phyloP scores from a whole-genome alignment of 2,888 invertebrate genomes.

The Laothoe populi region DNA sequence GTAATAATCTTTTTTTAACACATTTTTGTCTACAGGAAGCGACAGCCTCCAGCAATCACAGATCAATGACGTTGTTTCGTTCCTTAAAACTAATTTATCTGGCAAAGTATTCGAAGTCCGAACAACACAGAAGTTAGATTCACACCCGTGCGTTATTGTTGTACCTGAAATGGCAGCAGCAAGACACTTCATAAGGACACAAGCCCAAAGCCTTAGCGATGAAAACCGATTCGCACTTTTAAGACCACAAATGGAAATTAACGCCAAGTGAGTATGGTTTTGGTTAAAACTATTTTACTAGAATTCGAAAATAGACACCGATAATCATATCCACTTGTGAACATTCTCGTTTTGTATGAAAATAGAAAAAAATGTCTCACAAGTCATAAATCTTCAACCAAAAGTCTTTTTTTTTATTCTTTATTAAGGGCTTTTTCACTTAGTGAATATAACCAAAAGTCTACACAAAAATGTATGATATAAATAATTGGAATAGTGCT shows the following conservation, averaged over 20 bases:
- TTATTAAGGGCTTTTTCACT: no score
- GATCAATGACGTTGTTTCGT: constrained; percentile 91
- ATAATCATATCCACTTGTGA: no score
- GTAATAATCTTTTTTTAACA: no score
- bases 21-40: constrained; percentile 63
- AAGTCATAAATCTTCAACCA: no score
- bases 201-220: constrained; percentile 92
- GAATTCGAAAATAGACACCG: no score
- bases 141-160: constrained; percentile 97
- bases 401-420: no score
- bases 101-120: constrained; percentile 93
- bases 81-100: constrained; percentile 90
- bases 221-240: constrained; percentile 94
- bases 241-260: constrained; percentile 97
- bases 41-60: constrained; percentile 90
- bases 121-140: constrained; percentile 92
- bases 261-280: constrained; percentile 89
- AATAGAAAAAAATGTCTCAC: no score
- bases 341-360: no score
- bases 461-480: no score
- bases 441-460: no score
- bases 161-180: constrained; percentile 99
- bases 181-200: constrained; percentile 96
- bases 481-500: no score
- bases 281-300: no score